Conservation (phyloP, 2,888 invertebrate genomes). For the Apamea epomidion region DNA sequence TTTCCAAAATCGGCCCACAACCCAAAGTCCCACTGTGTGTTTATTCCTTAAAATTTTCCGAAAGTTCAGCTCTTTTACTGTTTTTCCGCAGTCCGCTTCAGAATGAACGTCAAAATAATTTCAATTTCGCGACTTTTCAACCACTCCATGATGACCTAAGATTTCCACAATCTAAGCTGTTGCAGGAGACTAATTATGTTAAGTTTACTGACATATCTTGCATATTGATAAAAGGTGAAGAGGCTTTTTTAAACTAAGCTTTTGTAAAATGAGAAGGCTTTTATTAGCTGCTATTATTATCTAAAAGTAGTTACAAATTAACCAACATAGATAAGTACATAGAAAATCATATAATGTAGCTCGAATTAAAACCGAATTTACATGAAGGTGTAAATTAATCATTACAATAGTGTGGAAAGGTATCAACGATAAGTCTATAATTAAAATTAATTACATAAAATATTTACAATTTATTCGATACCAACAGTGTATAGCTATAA, state of each 20-base stretch:
- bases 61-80: neutral
- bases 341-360: conserved; percentile 44
- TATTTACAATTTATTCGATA: conserved; percentile 60
- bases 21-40: too few relatives aligned
- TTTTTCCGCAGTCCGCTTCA: neutral
- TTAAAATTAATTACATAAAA: conserved; percentile 59
- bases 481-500: conserved; percentile 44
- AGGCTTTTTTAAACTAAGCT: conserved; percentile 20
- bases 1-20: too few relatives aligned
- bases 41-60: neutral
- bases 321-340: conserved; percentile 19
- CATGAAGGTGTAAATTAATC: conserved; percentile 39
- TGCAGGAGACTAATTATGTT: neutral
- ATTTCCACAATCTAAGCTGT: too few relatives aligned
- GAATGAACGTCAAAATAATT: neutral
- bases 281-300: conserved; percentile 51
- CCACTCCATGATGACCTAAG: neutral
- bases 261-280: conserved; percentile 46
- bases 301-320: conserved; percentile 33
- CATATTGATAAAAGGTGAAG: neutral
- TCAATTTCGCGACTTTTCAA: neutral
- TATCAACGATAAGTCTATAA: conserved; percentile 31
- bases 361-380: conserved; percentile 43
- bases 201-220: neutral
- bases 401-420: conserved; percentile 51